Base-by-base conservation (phyloP, 2,888 invertebrate species). In the Dynastes grantii region DNA sequence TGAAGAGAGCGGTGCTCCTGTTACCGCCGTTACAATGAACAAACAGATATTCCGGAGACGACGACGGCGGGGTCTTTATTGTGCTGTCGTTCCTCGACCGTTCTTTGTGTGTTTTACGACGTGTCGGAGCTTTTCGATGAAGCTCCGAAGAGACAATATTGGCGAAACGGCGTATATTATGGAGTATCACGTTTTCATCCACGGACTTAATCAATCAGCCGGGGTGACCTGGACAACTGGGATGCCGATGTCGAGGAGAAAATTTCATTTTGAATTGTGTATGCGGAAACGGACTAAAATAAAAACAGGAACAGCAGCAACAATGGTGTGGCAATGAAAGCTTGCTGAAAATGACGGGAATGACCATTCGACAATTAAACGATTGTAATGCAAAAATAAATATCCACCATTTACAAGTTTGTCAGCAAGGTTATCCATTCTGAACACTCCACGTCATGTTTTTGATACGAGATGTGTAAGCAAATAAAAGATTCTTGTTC, bases 11-110 rank as follows among this genome's bases (percentile, higher is more conserved):
- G 22, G 55, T 49, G 73, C 58, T 71, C 37, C 61, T 75, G 73
- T 61, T 75, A 61, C 49, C 73, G 49, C 29, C 61, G 73, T 75
- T 75, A 75, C 73, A 27, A 61, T 61, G 73, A 58, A 45, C 73
- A 61, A 63, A 75, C 73, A 63, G 73, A 73, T 63, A 63, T 75
- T 75, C 63, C 45, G 71, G 16, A 45, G 45, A 32, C 55, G 51
- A 16, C 55, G 16, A 22, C 11, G 32, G 63, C 27, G 27, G 49
- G 49, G 45, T 75, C 73, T 75, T 75, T 75, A 61, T 75, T 75
- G 73, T 51, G 51, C 68, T 49, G 22, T 75, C 61, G 73, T 61
- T 61, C 45, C n/a, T 13, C 68, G 40, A 4, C 61, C 61, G 73
- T 61, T 61, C 45, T 53, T 16, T 71, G 29, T 71, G 58, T 61